Evolutionary conservation across 1,140 invertebrate genomes (phyloP).

Genomic region (Aphelenchoides fujianensis): DNA sequence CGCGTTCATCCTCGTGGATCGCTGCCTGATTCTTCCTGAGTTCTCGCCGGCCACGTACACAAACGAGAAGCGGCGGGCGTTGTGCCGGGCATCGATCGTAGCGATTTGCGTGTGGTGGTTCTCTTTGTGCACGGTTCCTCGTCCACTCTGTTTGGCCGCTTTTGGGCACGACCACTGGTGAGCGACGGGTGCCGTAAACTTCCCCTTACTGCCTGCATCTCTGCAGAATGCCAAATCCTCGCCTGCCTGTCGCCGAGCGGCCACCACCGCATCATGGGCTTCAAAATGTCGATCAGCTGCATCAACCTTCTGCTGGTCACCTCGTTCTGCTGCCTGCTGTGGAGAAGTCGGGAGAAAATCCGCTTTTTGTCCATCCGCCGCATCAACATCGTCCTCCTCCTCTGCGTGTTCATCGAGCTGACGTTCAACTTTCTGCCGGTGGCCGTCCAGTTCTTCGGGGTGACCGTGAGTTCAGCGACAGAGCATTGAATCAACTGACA

Average conservation of each 20-base stretch:
- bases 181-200: neutral
- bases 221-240: neutral
- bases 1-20: neutral
- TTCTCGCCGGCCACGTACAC: neutral
- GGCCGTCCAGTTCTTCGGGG: neutral
- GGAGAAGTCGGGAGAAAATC: neutral
- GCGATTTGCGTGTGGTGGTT: neutral
- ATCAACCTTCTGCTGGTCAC: neutral
- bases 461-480: neutral
- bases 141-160: neutral
- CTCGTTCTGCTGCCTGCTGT: neutral
- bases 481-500: neutral
- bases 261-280: neutral
- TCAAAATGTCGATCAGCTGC: neutral
- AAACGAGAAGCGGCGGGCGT: neutral
- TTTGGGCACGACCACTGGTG: neutral
- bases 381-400: neutral
- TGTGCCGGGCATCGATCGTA: neutral
- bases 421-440: neutral
- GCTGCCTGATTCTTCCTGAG: neutral
- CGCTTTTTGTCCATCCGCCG: neutral
- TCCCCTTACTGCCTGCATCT: neutral
- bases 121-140: neutral
- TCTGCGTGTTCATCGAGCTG: neutral
- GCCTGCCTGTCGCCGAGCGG: neutral